Evolutionary conservation across 2,113 vertebrate species (phyloP), one percentile per base, ranked within the genome.

Genomic region (Spermophilus dauricus): DNA sequence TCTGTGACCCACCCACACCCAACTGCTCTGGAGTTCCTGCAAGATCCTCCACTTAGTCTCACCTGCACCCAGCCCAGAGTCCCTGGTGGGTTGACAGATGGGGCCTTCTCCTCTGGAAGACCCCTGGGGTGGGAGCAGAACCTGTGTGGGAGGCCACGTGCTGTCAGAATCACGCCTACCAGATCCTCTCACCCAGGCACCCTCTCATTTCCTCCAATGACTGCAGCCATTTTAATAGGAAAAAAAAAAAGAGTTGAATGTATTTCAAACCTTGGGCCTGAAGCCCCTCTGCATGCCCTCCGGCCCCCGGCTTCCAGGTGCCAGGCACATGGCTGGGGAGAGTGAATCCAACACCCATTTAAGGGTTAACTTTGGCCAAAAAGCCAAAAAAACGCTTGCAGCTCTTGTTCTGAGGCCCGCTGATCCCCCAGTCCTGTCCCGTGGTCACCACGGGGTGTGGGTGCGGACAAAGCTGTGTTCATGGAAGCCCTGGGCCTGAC

Each of bases 381-480:
- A 91, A 86, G 73, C 92, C 78, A 89, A 65, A 45, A 45, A 93
- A 84, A 58, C 61, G 80, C 93, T 48, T 6, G 73, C 83, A 75
- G 10, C 67, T 82, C 89, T 45, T 53, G 53, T 77, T 95, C 85
- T 61, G 76, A 91, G 75, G 11, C 75, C 78, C 13, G 2, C 84
- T 86, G 96, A 78, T 81, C 78, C 80, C 75, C 53, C 7, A 51
- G 80, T 94, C 96, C 53, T 5, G 80, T 94, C 96, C 85, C 95
- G 81, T 97, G 97, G 96, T 75, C 84, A 86, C 95, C 95, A 87
- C 84, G 85, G 97, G 97, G 97, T 92, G 94, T 85, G 97, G 97
- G 95, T 86, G 81, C 84, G 30, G 84, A 98, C 97, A 98, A 97
- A 95, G 97, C 95, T 11, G 95, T 95, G 96, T 97, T 98, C 96